Conservation (phyloP, 2,888 invertebrate genomes). For the Drosophila falleni region DNA sequence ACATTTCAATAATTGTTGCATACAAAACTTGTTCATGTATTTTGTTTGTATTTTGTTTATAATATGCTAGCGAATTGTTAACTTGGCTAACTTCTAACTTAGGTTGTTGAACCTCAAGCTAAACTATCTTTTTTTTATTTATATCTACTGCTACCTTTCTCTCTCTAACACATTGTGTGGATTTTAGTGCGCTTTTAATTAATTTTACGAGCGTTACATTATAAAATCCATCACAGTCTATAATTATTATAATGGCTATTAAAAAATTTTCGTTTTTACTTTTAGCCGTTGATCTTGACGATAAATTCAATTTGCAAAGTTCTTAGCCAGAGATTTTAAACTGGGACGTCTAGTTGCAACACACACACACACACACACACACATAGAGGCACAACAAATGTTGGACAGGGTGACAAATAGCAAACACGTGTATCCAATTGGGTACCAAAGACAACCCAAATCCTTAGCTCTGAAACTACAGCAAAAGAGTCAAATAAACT, state of each 20-base stretch:
- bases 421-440: slow-evolving; percentile 56
- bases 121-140: not conserved
- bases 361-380: slow-evolving; percentile 19
- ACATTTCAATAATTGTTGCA: slow-evolving; percentile 58
- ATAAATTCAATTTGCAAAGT: slow-evolving; percentile 54
- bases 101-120: slow-evolving; percentile 63
- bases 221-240: slow-evolving; percentile 46
- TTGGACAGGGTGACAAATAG: slow-evolving; percentile 48
- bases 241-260: slow-evolving; percentile 44
- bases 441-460: slow-evolving; percentile 28
- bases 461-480: slow-evolving; percentile 12
- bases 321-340: slow-evolving; percentile 30
- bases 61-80: slow-evolving; percentile 33
- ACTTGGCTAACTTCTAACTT: slow-evolving; percentile 16
- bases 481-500: not conserved
- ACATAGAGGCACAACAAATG: slow-evolving; percentile 3
- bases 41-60: slow-evolving; percentile 19
- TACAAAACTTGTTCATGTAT: slow-evolving; percentile 35
- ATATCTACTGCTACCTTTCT: not conserved
- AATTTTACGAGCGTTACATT: slow-evolving; percentile 39
- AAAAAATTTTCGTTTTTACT: slow-evolving; percentile 31
- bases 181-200: slow-evolving; percentile 29
- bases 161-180: not conserved
- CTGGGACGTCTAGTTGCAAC: slow-evolving; percentile 16
- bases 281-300: slow-evolving; percentile 35